Base-by-base conservation (phyloP, 2,113 vertebrate genomes). In the Centrocercus urophasianus region DNA sequence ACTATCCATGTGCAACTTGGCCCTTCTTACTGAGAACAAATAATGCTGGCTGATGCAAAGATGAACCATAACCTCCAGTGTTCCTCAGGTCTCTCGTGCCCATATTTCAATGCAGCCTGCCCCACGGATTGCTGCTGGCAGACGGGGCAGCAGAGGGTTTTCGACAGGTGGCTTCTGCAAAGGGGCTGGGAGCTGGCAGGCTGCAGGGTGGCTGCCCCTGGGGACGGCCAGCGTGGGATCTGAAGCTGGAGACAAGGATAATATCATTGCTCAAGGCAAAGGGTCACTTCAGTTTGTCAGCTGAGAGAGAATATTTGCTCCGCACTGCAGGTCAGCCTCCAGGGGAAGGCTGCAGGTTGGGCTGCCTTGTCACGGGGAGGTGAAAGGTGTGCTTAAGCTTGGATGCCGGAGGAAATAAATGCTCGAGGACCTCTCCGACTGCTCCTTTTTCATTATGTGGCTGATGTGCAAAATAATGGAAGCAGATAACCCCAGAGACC, bases 91-190 rank as follows among this genome's bases (percentile, higher is more conserved):
- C 40, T 20, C 45, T 10, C 9, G 25, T 14, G 6, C 10, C 25
- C 11, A 5, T 1, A 0, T 42, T 42, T n/a, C 36, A 10, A 48
- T 69, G 48, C 13, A 8, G 15, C 18, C 50, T 42, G 42, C 19
- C 27, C 2, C 0, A 0, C 0, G 0, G 42, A 16, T n/a, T 1
- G 5, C 3, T 79, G 82, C 56, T 28, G 1, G 6, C 2, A 21
- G 1, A 19, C 16, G 80, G 12, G 25, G 56, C 1, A 0, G 3
- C 7, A 30, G 30, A 21, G 9, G 20, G 22, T 17, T 73, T 83
- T 20, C 30, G 17, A 20, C 2, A 45, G n/a, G 56, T 88, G 56
- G 30, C 30, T 76, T 28, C 45, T 70, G 61, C 19, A 21, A 66
- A 15, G 47, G 34, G 48, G 28, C 54, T 32, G 54, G 30, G 54